phyloP scores from a whole-genome alignment of 2,888 invertebrate species.

The Lycophotia porphyrea region DNA sequence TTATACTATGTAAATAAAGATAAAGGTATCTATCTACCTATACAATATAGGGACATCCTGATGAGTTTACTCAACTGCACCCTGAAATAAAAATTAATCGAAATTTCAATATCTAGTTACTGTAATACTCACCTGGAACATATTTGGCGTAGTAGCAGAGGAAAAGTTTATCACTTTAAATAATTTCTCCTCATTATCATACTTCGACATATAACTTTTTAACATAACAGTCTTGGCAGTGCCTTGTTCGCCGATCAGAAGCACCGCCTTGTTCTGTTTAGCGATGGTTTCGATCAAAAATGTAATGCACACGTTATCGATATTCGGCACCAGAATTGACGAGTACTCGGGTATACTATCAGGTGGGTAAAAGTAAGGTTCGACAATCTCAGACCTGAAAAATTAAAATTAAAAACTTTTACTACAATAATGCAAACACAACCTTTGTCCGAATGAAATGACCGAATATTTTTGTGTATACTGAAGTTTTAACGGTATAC shows the following conservation, averaged over 20 bases:
- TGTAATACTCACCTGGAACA: conserved; percentile 93
- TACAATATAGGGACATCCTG: neutral
- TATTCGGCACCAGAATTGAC: conserved; percentile 96
- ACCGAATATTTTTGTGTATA: too few relatives aligned
- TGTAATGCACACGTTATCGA: conserved; percentile 96
- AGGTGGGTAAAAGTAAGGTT: conserved; percentile 93
- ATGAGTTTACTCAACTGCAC: neutral
- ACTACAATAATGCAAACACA: neutral
- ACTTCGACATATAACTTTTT: conserved; percentile 94
- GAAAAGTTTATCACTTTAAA: conserved; percentile 97
- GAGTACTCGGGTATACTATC: conserved; percentile 94
- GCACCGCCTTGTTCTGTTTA: conserved; percentile 94
- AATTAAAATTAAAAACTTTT: neutral
- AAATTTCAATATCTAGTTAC: neutral
- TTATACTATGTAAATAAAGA: too few relatives aligned
- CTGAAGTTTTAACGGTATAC: neutral
- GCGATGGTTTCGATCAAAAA: conserved; percentile 95
- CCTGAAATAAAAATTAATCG: neutral
- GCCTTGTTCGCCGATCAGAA: conserved; percentile 97
- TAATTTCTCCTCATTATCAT: conserved; percentile 94
- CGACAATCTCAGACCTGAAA: conserved; percentile 91
- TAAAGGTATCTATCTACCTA: too few relatives aligned
- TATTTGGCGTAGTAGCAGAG: conserved; percentile 96
- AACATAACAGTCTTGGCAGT: conserved; percentile 98
- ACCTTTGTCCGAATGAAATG: neutral